Percentiles rank a stretch among this genome's conserved stretches.
phyloP scores from a whole-genome alignment of 2,113 vertebrate genomes.

The Colinus virginianus region DNA sequence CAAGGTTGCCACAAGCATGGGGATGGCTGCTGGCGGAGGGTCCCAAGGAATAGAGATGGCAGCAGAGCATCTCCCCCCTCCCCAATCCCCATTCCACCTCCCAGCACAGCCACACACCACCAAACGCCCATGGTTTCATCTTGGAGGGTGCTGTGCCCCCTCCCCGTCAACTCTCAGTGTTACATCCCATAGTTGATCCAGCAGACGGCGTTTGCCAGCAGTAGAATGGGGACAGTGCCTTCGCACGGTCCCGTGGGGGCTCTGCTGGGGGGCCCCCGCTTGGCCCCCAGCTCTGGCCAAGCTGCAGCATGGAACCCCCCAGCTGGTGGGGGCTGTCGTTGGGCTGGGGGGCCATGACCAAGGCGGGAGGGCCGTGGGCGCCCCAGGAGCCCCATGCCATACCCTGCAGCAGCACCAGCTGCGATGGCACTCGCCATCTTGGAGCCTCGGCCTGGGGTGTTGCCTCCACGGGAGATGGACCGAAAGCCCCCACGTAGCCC shows the following conservation, averaged over 20 bases:
- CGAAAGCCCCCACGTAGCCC: neutral
- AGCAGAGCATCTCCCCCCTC: neutral
- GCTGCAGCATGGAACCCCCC: neutral
- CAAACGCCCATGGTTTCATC: neutral
- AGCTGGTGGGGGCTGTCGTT: neutral
- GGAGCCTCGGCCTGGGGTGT: neutral
- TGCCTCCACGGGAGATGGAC: neutral
- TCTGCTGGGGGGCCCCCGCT: neutral
- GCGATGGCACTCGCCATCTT: conserved; percentile 32
- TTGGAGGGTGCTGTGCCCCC: neutral
- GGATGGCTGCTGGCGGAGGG: neutral
- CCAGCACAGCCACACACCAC: neutral
- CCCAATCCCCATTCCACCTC: neutral
- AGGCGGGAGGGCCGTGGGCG: neutral
- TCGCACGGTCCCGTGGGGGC: fast-evolving
- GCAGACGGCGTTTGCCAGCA: neutral
- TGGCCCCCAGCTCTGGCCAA: neutral
- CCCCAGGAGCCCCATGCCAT: conserved; percentile 25
- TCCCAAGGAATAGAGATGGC: neutral
- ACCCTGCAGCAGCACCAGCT: neutral
- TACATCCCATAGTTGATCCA: neutral
- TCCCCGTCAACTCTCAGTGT: neutral
- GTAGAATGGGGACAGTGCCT: neutral
- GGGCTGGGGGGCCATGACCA: neutral
- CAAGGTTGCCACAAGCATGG: fast-evolving